A percentile compares a stretch with the other conserved stretches of the same genome.
Evolutionary conservation across 1,140 invertebrate species (phyloP).

Genomic region (Pseudomyrmex cubaensis): DNA sequence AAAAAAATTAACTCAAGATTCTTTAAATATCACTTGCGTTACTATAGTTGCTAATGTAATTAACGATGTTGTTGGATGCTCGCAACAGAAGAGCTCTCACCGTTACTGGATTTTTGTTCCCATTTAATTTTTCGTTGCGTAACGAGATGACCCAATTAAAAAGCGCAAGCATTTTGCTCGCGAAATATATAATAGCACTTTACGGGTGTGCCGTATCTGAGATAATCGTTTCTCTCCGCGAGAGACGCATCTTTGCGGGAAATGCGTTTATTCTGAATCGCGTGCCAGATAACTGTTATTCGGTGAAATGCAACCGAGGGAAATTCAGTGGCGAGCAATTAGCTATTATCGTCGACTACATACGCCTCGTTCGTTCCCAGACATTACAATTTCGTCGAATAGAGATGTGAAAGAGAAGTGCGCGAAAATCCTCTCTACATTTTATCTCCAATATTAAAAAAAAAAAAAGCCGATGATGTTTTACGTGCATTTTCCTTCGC

Average conservation of each 20-base stretch:
- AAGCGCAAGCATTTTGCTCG: background rate
- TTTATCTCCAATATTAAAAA: background rate
- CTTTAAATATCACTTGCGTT: no score
- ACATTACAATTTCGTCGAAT: background rate
- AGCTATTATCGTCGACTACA: background rate
- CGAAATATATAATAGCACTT: slow-evolving; percentile 22
- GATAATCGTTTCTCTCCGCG: slow-evolving; percentile 9
- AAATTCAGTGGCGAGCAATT: slow-evolving; percentile 30
- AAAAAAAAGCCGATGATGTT: background rate
- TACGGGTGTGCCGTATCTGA: slow-evolving; percentile 2
- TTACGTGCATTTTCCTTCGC: background rate
- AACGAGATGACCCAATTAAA: slow-evolving; percentile 35
- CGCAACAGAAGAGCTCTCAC: background rate
- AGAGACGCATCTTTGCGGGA: slow-evolving; percentile 14
- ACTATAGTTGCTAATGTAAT: background rate
- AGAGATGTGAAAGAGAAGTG: background rate
- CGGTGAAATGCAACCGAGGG: background rate
- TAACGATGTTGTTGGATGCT: background rate
- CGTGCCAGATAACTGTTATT: slow-evolving; percentile 13
- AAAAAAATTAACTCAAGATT: no score
- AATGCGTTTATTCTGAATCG: slow-evolving; percentile 19
- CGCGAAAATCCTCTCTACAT: background rate
- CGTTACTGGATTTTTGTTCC: background rate
- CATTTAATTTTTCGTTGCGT: background rate
- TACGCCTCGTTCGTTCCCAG: background rate